Base-by-base conservation (phyloP, 1,140 invertebrate species). In the Drosophila nikananu region DNA sequence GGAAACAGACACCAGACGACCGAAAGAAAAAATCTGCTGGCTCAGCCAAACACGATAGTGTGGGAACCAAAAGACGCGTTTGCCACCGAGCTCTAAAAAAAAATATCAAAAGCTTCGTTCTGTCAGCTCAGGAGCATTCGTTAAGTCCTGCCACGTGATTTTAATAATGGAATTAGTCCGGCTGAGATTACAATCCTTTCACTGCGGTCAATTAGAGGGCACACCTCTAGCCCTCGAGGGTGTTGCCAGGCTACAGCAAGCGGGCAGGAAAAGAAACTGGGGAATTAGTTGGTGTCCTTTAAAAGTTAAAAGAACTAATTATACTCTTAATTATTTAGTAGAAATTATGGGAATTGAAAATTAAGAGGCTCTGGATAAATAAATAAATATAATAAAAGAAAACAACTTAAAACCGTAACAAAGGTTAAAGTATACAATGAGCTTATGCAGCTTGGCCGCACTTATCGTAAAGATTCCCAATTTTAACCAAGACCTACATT, bases 141-240 rank as follows among this genome's bases (percentile, higher is more conserved):
- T 60, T 84, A 84, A 89, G 84, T 89, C 84, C 84, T 89, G 81
- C 68, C 84, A 89, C 84, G 84, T 89, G 84, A 84, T 89, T 89
- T 80, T 67, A 49, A 72, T 84, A 89, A 81, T 68, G 65, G 74
- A 89, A 86, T 89, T 89, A 72, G 73, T 42, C n/a, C 63, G 75
- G 23, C 74, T 89, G 70, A 66, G 17, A 61, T 73, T 61, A 30
- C 78, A 90, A 84, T 76, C 77, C 70, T 61, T 89, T 67, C 46
- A 49, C 60, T 89, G 84, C 81, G 84, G 84, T 89, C 84, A 89
- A 89, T 89, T 89, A 89, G 35, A 75, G 65, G 67, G 41, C 71
- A 80, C 75, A 72, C 63, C 60, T 73, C 52, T 17, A 12, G 10
- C 35, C 9, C 25, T 25, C 37, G 15, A 64, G 76, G 76, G 81